A percentile compares a stretch with the other conserved stretches of the same genome.
These are phyloP conservation scores for Cavia aperea DNA, from an alignment of 2,113 vertebrate genomes.

Conservation along the genomic window DNA sequence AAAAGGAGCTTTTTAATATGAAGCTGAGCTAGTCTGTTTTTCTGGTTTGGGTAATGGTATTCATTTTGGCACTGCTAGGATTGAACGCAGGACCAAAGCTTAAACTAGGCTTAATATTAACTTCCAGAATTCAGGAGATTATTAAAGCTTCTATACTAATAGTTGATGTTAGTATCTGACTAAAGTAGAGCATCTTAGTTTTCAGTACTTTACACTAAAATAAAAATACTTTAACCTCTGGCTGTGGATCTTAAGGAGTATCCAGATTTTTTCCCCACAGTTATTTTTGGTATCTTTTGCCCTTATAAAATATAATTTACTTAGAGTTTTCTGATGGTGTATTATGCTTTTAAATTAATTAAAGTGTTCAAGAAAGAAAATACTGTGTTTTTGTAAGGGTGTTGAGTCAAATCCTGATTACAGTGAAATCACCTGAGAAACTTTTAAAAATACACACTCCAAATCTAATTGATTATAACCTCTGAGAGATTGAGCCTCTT, in stretches of 20 bases:
- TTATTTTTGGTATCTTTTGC: conserved; percentile 38
- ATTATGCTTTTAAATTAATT: conserved; percentile 26
- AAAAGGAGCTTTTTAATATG: not conserved
- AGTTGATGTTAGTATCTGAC: not conserved
- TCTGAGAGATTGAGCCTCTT: not conserved
- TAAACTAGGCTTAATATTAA: not conserved
- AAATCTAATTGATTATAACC: conserved; percentile 3
- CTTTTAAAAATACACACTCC: not conserved
- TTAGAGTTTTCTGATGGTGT: conserved; percentile 41
- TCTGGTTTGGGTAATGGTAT: not conserved
- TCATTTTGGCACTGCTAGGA: not conserved
- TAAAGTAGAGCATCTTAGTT: not conserved
- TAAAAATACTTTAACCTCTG: not conserved
- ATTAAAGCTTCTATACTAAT: not conserved
- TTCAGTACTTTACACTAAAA: conserved; percentile 10
- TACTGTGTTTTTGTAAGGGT: conserved; percentile 25
- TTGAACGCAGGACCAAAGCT: not conserved
- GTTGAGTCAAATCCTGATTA: not conserved
- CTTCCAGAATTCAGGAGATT: conserved; percentile 18
- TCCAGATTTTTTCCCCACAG: not conserved
- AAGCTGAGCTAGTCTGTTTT: not conserved
- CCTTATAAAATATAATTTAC: conserved; percentile 4
- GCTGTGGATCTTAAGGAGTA: not conserved
- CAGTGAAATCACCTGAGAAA: not conserved
- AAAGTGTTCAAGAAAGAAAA: conserved; percentile 27